These are phyloP conservation scores for Neelides folsomi DNA, from an alignment of 2,888 invertebrate species.

Conservation along the genomic window DNA sequence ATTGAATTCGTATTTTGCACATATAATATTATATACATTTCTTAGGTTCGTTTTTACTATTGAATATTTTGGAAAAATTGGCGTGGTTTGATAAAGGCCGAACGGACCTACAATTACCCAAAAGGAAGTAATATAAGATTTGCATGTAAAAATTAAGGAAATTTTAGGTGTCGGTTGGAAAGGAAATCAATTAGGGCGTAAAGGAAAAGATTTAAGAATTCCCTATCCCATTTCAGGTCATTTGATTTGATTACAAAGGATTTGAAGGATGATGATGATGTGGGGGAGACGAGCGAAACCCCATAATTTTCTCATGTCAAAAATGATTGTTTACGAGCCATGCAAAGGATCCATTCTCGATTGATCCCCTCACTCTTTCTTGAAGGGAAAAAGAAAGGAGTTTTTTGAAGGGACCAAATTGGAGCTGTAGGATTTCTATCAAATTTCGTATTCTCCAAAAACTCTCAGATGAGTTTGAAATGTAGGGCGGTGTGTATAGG, in stretches of 20 bases:
- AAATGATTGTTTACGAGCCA: slow-evolving; percentile 23
- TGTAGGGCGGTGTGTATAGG: no score
- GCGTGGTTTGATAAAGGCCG: no score
- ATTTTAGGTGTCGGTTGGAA: slow-evolving; percentile 1
- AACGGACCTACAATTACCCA: no score
- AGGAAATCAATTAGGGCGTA: slow-evolving; percentile 8
- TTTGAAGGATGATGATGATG: slow-evolving; percentile 3
- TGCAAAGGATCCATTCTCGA: slow-evolving; percentile 19
- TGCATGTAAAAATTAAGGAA: no score
- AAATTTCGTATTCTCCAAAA: not conserved
- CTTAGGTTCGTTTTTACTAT: no score
- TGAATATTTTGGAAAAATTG: no score
- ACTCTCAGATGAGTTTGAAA: no score
- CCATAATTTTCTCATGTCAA: slow-evolving; percentile 22
- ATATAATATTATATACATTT: no score
- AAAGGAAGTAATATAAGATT: no score
- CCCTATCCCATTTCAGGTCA: not conserved
- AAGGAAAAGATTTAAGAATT: not conserved
- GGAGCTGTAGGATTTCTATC: not conserved
- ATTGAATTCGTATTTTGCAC: no score
- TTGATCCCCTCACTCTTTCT: slow-evolving; percentile 9
- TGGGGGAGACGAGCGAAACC: slow-evolving; percentile 7
- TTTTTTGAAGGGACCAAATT: slow-evolving; percentile 2
- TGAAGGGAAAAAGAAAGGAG: slow-evolving; percentile 5
- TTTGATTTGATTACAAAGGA: slow-evolving; percentile 4